Conservation (phyloP, 2,797 vertebrate species). For the Tragelaphus oryx region DNA sequence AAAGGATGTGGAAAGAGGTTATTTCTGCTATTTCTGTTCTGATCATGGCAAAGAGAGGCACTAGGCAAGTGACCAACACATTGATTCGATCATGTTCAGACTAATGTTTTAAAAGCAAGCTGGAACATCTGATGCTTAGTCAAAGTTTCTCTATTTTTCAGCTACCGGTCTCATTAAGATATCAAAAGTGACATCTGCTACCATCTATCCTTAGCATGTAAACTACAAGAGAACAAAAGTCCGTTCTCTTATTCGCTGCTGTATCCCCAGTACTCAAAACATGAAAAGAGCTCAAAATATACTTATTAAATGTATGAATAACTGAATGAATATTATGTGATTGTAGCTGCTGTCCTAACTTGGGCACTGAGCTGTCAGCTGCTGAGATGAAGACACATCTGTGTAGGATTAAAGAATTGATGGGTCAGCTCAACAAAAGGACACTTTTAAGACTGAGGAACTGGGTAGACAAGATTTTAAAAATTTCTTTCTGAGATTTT, state of each 20-base stretch:
- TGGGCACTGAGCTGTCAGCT: not conserved
- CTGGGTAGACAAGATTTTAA: not conserved
- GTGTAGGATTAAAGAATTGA: not conserved
- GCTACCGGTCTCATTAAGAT: not conserved
- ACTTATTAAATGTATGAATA: not conserved
- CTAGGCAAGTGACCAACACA: not conserved
- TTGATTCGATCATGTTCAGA: not conserved
- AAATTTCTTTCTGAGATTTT: not conserved
- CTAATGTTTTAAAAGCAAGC: not conserved
- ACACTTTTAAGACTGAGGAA: not conserved
- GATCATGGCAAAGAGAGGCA: not conserved
- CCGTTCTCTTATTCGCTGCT: not conserved
- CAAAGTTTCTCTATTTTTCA: not conserved
- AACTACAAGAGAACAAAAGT: not conserved
- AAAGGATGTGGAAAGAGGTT: not conserved
- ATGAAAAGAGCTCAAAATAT: not conserved
- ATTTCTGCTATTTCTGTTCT: not conserved
- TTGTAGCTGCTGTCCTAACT: not conserved
- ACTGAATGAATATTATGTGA: not conserved
- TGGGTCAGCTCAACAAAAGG: not conserved
- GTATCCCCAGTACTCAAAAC: not conserved
- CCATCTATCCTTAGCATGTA: not conserved
- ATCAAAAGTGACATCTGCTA: not conserved
- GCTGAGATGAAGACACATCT: not conserved
- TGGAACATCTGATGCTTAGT: not conserved